phyloP scores from a whole-genome alignment of 2,113 vertebrate genomes.

The Anhinga anhinga region DNA sequence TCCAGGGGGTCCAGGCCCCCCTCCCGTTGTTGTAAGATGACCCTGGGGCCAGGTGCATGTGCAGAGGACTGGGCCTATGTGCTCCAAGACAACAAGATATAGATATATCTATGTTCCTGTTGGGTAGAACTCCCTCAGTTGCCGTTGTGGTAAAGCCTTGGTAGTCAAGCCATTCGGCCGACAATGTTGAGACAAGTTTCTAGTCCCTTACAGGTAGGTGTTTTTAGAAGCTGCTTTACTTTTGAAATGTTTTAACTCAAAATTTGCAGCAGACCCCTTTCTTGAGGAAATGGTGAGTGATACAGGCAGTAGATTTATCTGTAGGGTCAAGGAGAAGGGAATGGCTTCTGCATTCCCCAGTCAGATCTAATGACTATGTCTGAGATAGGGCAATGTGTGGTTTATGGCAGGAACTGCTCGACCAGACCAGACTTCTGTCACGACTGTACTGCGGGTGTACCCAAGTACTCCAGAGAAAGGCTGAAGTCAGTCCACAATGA shows the following conservation, averaged over 20 bases:
- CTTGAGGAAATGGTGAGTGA: background rate
- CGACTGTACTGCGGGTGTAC: rapidly evolving
- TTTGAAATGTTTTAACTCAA: background rate
- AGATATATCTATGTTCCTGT: too few relatives aligned
- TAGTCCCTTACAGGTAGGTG: too few relatives aligned
- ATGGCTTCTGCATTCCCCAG: background rate
- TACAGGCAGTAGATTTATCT: background rate
- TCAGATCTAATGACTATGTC: background rate
- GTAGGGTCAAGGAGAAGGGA: background rate
- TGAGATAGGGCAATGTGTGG: rapidly evolving
- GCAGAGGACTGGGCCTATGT: too few relatives aligned
- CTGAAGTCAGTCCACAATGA: background rate
- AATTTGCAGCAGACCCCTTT: background rate
- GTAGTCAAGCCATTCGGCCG: too few relatives aligned
- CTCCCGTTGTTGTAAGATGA: too few relatives aligned
- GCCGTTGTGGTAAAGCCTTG: too few relatives aligned
- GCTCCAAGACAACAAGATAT: too few relatives aligned
- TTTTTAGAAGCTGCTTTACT: background rate
- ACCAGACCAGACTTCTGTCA: background rate
- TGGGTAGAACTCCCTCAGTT: too few relatives aligned
- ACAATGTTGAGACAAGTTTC: too few relatives aligned
- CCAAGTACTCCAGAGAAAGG: background rate
- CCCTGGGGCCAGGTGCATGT: too few relatives aligned
- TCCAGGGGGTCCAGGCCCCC: too few relatives aligned
- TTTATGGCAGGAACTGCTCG: background rate